Evolutionary conservation across 2,113 vertebrate species (phyloP).

Genomic region (Xiphophorus couchianus): DNA sequence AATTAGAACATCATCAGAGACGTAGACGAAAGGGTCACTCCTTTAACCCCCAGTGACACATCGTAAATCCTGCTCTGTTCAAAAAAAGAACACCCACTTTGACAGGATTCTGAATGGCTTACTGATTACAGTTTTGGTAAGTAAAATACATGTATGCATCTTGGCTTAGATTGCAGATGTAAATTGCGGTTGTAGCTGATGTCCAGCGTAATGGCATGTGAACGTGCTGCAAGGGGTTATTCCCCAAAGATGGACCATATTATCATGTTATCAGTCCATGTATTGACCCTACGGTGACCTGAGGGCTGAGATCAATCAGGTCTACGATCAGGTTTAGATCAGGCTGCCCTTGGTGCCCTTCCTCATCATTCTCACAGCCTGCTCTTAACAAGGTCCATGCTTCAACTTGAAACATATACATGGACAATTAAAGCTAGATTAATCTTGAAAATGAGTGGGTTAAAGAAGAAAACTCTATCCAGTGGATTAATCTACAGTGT

Average conservation of each 20-base stretch:
- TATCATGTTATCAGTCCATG: constrained; percentile 60
- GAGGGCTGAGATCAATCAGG: constrained; percentile 66
- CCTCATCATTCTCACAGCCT: constrained; percentile 38
- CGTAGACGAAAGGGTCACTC: constrained; percentile 59
- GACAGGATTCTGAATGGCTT: constrained; percentile 21
- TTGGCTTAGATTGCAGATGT: constrained; percentile 13
- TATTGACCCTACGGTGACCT: constrained; percentile 65
- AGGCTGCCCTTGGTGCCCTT: constrained; percentile 33
- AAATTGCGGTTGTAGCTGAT: constrained; percentile 29
- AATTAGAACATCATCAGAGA: constrained; percentile 77
- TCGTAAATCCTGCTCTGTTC: constrained; percentile 52
- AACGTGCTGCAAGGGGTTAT: constrained; percentile 36
- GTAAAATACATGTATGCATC: constrained; percentile 13
- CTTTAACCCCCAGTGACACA: constrained; percentile 31
- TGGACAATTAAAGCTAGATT: constrained; percentile 2
- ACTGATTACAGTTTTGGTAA: constrained; percentile 34
- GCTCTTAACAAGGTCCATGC: constrained; percentile 3
- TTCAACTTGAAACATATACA: constrained; percentile 1
- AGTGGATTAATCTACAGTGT: constrained; percentile 27
- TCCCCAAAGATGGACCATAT: constrained; percentile 47
- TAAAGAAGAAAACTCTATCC: neutral
- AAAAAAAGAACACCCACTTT: constrained; percentile 21
- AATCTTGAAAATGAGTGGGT: constrained; percentile 11
- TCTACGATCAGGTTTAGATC: constrained; percentile 66
- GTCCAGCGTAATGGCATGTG: constrained; percentile 48